Evolutionary conservation across 2,113 vertebrate species (phyloP).

Genomic region (Corynorhinus townsendii): DNA sequence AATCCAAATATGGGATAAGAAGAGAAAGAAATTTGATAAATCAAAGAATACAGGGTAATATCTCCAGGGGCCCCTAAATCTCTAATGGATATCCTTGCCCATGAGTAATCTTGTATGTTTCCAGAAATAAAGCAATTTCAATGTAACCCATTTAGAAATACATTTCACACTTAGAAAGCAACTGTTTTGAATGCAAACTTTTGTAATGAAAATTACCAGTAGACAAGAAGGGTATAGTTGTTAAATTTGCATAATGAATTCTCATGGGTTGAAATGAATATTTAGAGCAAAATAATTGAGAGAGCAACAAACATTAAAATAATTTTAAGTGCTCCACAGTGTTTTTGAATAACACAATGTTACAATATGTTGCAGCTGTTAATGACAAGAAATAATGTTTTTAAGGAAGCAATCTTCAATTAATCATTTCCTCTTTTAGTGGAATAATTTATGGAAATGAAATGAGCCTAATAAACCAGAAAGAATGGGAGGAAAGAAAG

Average conservation of each 20-base stretch:
- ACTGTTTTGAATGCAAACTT: slow-evolving; percentile 48
- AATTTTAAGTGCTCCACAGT: slow-evolving; percentile 74
- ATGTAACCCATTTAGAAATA: not conserved
- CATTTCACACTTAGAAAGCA: not conserved
- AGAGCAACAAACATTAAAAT: slow-evolving; percentile 74
- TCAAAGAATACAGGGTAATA: not conserved
- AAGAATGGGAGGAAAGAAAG: slow-evolving; percentile 74
- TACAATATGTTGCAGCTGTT: slow-evolving; percentile 78
- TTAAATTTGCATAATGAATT: slow-evolving; percentile 71
- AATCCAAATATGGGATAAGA: not conserved
- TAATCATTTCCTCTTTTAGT: slow-evolving; percentile 83
- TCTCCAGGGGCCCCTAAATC: not conserved
- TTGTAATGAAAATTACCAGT: slow-evolving; percentile 52
- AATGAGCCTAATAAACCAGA: slow-evolving; percentile 80
- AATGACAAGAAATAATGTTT: slow-evolving; percentile 83
- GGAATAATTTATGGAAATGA: slow-evolving; percentile 84
- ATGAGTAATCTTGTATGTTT: not conserved
- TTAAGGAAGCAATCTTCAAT: slow-evolving; percentile 84
- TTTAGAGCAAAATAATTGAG: slow-evolving; percentile 64
- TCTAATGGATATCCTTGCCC: not conserved
- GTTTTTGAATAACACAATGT: slow-evolving; percentile 74
- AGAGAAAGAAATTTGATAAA: not conserved
- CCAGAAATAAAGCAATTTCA: not conserved
- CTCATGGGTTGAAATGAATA: slow-evolving; percentile 69
- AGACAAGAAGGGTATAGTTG: slow-evolving; percentile 54